A percentile compares a stretch with the other conserved stretches of the same genome.
phyloP scores from a whole-genome alignment of 2,797 vertebrate genomes.

The Hydrolagus colliei region DNA sequence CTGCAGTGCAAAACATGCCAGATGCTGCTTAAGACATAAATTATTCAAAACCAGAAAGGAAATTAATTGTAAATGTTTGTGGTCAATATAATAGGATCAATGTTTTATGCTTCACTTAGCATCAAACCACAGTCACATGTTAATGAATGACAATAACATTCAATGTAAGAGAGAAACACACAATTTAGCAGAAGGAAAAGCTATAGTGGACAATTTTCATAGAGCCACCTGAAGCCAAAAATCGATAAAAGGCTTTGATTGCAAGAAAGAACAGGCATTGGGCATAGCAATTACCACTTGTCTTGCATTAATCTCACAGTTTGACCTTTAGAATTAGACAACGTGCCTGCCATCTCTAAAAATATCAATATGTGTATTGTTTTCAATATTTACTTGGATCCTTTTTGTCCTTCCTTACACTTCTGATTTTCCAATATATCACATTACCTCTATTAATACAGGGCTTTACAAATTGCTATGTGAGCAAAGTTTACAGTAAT shows the following conservation, averaged over 20 bases:
- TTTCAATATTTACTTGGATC: slow-evolving; percentile 14
- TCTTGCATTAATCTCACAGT: slow-evolving; percentile 30
- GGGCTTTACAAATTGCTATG: background rate
- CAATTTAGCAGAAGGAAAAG: slow-evolving; percentile 31
- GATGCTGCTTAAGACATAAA: slow-evolving; percentile 17
- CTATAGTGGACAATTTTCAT: slow-evolving; percentile 25
- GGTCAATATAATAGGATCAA: slow-evolving; percentile 29
- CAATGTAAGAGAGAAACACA: slow-evolving; percentile 25
- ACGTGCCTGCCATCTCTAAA: slow-evolving; percentile 10
- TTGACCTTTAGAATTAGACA: slow-evolving; percentile 29
- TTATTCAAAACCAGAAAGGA: slow-evolving; percentile 30
- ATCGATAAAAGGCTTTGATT: slow-evolving; percentile 27
- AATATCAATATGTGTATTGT: slow-evolving; percentile 27
- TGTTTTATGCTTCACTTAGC: slow-evolving; percentile 30
- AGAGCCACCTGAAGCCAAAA: slow-evolving; percentile 25
- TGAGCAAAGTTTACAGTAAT: background rate
- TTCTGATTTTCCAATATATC: slow-evolving; percentile 8
- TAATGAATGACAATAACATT: slow-evolving; percentile 31
- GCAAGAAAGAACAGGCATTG: slow-evolving; percentile 26
- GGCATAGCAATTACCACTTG: slow-evolving; percentile 31
- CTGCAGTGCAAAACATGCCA: slow-evolving; percentile 4
- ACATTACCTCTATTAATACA: background rate
- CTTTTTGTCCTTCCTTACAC: background rate
- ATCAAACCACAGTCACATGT: slow-evolving; percentile 31
- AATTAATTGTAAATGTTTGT: slow-evolving; percentile 28